Evolutionary conservation across 23 tunicate genomes (phyloP).

Genomic region (Trididemnum nubilum): DNA sequence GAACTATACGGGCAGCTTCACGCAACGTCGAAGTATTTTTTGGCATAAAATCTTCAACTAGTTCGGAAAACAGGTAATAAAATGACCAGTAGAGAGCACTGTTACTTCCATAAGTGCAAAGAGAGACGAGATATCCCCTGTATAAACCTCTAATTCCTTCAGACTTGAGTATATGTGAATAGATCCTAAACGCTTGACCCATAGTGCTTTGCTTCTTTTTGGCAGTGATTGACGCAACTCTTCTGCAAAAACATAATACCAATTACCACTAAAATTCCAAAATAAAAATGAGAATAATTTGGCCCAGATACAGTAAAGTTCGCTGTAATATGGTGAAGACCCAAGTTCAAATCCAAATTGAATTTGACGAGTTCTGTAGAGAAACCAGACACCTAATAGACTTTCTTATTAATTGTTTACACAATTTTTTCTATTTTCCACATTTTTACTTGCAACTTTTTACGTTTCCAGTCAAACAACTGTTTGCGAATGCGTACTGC

Average conservation of each 20-base stretch:
- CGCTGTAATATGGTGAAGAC: too few species aligned
- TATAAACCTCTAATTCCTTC: conserved; percentile 90
- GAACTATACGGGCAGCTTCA: conserved; percentile 66
- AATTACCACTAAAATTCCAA: not conserved
- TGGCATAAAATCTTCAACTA: conserved; percentile 70
- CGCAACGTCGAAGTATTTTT: conserved; percentile 29
- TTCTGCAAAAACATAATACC: not conserved
- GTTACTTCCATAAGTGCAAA: conserved; percentile 90
- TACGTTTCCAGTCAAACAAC: too few species aligned
- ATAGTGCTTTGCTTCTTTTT: conserved; percentile 31
- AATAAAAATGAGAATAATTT: too few species aligned
- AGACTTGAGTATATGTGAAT: conserved; percentile 39
- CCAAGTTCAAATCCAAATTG: too few species aligned
- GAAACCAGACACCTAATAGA: too few species aligned
- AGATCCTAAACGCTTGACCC: conserved; percentile 73
- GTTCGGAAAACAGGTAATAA: conserved; percentile 83
- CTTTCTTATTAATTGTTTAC: too few species aligned
- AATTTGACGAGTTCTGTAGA: too few species aligned
- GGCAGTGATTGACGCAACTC: conserved; percentile 9
- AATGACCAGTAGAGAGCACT: conserved; percentile 95
- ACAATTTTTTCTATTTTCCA: too few species aligned
- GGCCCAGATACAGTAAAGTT: too few species aligned
- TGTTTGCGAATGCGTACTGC: too few species aligned
- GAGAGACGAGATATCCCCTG: conserved; percentile 80
- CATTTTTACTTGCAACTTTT: too few species aligned